A percentile compares a stretch with the other conserved stretches of the same genome.
Evolutionary conservation across 2,113 vertebrate species (phyloP).

Genomic region (Tylochromis polylepis): DNA sequence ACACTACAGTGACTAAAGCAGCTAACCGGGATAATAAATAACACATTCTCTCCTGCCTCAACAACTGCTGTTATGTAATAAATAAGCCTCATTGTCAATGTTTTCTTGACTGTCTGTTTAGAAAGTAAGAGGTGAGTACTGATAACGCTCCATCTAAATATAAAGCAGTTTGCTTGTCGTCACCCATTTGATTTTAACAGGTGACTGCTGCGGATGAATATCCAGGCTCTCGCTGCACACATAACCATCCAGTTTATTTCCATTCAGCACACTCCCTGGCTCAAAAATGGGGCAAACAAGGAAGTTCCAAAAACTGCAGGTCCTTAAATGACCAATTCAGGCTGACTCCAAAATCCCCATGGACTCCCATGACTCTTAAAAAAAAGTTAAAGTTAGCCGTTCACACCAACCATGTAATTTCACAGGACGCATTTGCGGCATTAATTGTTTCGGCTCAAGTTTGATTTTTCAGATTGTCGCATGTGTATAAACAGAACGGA

Average conservation of each 20-base stretch:
- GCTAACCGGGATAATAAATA: background rate
- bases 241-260: background rate
- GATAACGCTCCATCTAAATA: background rate
- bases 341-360: background rate
- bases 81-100: background rate
- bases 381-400: background rate
- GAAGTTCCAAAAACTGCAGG: background rate
- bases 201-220: background rate
- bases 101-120: background rate
- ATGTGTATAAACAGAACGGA: background rate
- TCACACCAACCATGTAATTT: too few relatives aligned
- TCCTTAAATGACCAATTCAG: background rate
- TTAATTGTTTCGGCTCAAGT: background rate
- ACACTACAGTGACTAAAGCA: background rate
- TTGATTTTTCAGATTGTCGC: background rate
- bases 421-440: accelerated
- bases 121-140: background rate
- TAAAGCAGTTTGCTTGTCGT: background rate
- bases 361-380: background rate
- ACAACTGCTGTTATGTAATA: background rate
- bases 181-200: background rate
- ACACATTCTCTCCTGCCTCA: background rate
- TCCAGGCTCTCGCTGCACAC: background rate
- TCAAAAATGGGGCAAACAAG: background rate
- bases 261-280: background rate